Percentiles rank a stretch among this genome's conserved stretches.
Evolutionary conservation across 30 jellyfish, hydroid and myxozoan species (phyloP).

Genomic region (Clytia hemisphaerica): DNA sequence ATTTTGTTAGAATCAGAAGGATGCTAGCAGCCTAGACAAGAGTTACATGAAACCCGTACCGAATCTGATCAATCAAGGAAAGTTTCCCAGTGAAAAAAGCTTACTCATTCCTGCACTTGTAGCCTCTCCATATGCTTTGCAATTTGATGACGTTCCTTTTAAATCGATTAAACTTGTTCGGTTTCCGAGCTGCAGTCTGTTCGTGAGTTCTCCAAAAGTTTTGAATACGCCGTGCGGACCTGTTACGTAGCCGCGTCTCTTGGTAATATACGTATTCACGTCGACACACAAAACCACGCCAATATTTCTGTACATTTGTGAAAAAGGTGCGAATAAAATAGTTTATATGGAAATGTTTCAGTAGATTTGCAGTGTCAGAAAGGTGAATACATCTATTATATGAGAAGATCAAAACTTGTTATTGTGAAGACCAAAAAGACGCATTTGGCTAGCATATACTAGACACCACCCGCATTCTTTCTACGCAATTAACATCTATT

Average conservation of each 20-base stretch:
- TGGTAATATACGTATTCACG: conserved; percentile 18
- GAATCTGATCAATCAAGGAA: neutral
- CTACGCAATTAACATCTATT: too few species aligned
- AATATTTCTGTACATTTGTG: conserved; percentile 54
- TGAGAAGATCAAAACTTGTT: too few species aligned
- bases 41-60: neutral
- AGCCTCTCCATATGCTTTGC: conserved; percentile 79
- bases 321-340: too few species aligned
- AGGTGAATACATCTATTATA: too few species aligned
- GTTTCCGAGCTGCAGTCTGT: conserved; percentile 10
- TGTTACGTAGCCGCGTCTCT: conserved; percentile 28
- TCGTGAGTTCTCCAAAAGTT: conserved; percentile 59
- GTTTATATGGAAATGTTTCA: too few species aligned
- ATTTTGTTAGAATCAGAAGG: neutral
- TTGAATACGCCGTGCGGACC: conserved; percentile 72
- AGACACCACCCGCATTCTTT: too few species aligned
- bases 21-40: neutral
- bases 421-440: too few species aligned
- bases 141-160: conserved; percentile 17
- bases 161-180: neutral
- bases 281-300: conserved; percentile 86
- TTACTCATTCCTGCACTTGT: conserved; percentile 53
- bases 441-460: too few species aligned
- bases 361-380: too few species aligned
- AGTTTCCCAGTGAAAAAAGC: neutral